These are phyloP conservation scores for Marronus borbonicus DNA, from an alignment of 2,888 invertebrate species.

Conservation along the genomic window DNA sequence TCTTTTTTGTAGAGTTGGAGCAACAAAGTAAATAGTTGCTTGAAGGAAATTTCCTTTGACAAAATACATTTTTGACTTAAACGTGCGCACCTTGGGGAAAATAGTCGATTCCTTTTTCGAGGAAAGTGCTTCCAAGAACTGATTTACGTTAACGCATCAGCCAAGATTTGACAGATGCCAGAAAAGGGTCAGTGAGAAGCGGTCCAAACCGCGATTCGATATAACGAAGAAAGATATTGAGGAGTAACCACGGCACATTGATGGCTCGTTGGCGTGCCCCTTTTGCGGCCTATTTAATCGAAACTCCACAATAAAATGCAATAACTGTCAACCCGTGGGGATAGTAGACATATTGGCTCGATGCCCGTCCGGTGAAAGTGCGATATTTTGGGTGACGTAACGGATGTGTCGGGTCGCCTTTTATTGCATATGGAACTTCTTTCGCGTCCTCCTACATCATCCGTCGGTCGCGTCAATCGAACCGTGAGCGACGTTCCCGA, in stretches of 20 bases:
- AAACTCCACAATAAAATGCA: conserved; percentile 47
- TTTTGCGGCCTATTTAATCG: conserved; percentile 43
- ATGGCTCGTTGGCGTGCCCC: conserved; percentile 12
- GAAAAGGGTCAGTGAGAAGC: background rate
- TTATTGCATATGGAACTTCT: conserved; percentile 39
- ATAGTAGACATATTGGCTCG: conserved; percentile 24
- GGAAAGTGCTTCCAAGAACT: background rate
- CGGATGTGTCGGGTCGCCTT: conserved; percentile 37
- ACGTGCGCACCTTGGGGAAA: background rate
- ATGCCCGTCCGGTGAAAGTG: conserved; percentile 20
- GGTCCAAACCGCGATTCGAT: background rate
- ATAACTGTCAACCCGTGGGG: conserved; percentile 38
- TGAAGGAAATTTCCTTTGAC: too few relatives aligned
- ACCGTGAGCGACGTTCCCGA: background rate
- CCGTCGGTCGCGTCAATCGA: conserved; percentile 12
- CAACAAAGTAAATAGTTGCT: too few relatives aligned
- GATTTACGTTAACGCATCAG: background rate
- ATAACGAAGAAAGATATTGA: conserved; percentile 2
- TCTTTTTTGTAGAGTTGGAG: too few relatives aligned
- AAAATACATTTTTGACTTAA: too few relatives aligned
- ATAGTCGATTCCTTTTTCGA: conserved; percentile 7
- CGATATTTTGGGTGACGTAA: conserved; percentile 27
- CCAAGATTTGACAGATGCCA: conserved; percentile 15
- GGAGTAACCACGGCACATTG: conserved; percentile 6
- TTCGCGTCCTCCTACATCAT: conserved; percentile 3